These are phyloP conservation scores for Uloborus diversus DNA, from an alignment of 1,140 invertebrate genomes.

Conservation along the genomic window DNA sequence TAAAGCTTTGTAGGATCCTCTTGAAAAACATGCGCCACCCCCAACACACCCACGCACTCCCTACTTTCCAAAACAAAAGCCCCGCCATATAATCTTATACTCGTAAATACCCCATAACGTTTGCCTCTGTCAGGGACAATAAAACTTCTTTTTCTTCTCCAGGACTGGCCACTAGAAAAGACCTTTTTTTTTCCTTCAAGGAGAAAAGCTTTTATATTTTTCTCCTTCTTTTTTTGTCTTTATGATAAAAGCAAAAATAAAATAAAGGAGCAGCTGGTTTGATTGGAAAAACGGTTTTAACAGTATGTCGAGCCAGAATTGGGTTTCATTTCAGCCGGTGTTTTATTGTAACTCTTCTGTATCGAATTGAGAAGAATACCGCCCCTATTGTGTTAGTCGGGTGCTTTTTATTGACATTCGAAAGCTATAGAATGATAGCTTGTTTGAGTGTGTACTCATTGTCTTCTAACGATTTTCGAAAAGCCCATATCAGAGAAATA, in stretches of 20 bases:
- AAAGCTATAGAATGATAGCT: constrained; percentile 14
- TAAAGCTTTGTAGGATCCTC: too few species aligned
- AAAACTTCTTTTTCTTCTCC: constrained; percentile 23
- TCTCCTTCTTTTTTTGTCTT: background rate
- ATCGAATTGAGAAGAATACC: constrained; percentile 4
- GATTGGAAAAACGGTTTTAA: constrained; percentile 52
- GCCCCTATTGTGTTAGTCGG: constrained; percentile 17
- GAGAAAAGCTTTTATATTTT: background rate
- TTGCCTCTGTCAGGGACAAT: constrained; percentile 44
- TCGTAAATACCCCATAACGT: constrained; percentile 43
- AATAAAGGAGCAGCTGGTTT: constrained; percentile 37
- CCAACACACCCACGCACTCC: too few species aligned
- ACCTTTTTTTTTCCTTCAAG: background rate
- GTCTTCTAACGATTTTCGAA: background rate
- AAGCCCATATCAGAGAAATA: constrained; percentile 18
- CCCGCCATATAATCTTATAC: constrained; percentile 27
- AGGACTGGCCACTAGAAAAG: background rate
- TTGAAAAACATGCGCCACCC: too few species aligned
- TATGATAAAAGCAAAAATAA: too few species aligned
- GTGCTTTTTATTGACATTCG: constrained; percentile 25
- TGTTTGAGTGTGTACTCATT: constrained; percentile 5
- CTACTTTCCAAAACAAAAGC: constrained; percentile 43
- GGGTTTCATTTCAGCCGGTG: constrained; percentile 31
- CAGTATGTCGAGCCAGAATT: constrained; percentile 37
- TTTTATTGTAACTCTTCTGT: constrained; percentile 31